A percentile compares a stretch with the other conserved stretches of the same genome.
Conservation (phyloP, 2,113 vertebrate species). For the Oncorhynchus tshawytscha region DNA sequence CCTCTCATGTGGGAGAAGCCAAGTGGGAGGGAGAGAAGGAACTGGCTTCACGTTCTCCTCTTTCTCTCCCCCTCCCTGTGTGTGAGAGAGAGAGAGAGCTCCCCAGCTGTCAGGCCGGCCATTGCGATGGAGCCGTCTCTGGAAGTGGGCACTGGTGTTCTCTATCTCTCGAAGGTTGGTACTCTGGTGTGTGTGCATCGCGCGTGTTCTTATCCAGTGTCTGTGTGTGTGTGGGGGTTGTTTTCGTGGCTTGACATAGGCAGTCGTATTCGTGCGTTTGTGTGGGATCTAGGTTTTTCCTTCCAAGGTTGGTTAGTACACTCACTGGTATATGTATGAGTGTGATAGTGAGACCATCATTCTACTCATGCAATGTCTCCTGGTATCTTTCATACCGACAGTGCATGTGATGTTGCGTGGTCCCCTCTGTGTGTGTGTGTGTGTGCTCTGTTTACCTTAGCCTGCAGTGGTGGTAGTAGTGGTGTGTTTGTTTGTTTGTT, state of each 20-base stretch:
- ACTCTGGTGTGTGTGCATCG: not conserved
- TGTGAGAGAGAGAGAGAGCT: constrained; percentile 3
- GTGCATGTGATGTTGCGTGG: not conserved
- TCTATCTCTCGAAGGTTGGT: constrained; percentile 5
- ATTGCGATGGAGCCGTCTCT: constrained; percentile 29
- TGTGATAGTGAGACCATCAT: constrained; percentile 19
- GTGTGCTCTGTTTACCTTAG: not conserved
- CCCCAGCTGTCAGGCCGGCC: constrained; percentile 33
- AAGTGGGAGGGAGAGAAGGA: constrained; percentile 56
- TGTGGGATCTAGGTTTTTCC: not conserved
- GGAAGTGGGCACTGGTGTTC: constrained; percentile 18
- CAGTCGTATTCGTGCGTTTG: not conserved
- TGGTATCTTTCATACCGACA: not conserved
- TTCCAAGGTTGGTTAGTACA: not conserved
- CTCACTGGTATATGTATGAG: not conserved
- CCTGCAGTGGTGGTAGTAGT: not conserved
- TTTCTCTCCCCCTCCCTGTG: constrained; percentile 14
- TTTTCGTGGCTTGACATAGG: no score
- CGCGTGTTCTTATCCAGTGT: not conserved
- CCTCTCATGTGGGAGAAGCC: constrained; percentile 47
- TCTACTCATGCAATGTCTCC: no score
- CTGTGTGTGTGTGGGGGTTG: no score
- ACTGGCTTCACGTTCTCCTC: constrained; percentile 17
- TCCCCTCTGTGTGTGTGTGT: not conserved
- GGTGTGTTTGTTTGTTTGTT: not conserved